Evolutionary conservation across 2,113 vertebrate species (phyloP).

Genomic region (Gobio gobio): DNA sequence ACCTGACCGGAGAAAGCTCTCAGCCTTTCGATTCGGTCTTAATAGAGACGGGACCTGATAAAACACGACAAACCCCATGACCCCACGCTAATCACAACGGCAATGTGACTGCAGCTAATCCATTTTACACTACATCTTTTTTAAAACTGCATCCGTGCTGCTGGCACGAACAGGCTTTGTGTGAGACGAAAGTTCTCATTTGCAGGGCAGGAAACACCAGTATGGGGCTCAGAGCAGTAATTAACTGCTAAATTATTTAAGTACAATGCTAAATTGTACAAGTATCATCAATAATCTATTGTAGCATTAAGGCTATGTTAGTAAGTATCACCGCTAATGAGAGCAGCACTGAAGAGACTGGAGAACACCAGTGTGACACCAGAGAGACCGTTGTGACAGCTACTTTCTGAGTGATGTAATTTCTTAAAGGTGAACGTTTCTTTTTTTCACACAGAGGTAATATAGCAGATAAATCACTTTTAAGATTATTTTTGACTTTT

Average conservation of each 20-base stretch:
- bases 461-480: neutral
- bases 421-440: neutral
- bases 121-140: slow-evolving; percentile 47
- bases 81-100: slow-evolving; percentile 33
- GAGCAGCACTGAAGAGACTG: neutral
- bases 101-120: slow-evolving; percentile 44
- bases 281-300: slow-evolving; percentile 56
- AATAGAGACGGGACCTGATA: slow-evolving; percentile 50
- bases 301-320: slow-evolving; percentile 39
- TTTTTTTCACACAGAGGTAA: neutral
- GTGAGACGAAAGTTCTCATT: slow-evolving; percentile 37
- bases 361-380: slow-evolving; percentile 4
- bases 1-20: slow-evolving; percentile 45
- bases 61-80: slow-evolving; percentile 46
- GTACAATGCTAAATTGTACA: slow-evolving; percentile 48
- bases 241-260: slow-evolving; percentile 56
- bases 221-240: slow-evolving; percentile 50
- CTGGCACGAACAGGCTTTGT: neutral
- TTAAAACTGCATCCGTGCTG: slow-evolving; percentile 14
- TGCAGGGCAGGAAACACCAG: slow-evolving; percentile 35
- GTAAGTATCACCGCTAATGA: slow-evolving; percentile 35
- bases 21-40: slow-evolving; percentile 47
- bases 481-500: neutral
- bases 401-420: neutral
- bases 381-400: slow-evolving; percentile 3